phyloP scores from a whole-genome alignment of 2,113 vertebrate species.

The Procavia capensis region DNA sequence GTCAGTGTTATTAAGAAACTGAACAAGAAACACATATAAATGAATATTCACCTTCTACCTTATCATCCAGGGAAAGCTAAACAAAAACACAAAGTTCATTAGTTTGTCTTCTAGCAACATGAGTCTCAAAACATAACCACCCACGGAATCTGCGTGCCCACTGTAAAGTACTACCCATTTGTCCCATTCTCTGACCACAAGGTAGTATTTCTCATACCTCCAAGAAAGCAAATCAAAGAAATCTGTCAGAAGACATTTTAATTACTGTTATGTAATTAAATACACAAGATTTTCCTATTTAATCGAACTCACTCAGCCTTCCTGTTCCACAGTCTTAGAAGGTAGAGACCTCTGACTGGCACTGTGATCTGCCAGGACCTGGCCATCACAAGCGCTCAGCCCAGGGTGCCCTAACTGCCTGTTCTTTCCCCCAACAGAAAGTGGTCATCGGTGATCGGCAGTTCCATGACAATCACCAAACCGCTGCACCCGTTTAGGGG shows the following conservation, averaged over 20 bases:
- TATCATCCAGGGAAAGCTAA: constrained; percentile 62
- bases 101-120: background rate
- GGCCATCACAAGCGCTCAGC: background rate
- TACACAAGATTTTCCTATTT: background rate
- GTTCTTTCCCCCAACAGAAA: rapidly evolving
- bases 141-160: background rate
- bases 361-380: no score
- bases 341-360: background rate
- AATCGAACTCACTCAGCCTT: background rate
- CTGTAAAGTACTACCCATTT: no score
- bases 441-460: background rate
- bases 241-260: background rate
- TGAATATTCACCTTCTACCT: constrained; percentile 55
- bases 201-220: background rate
- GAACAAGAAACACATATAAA: background rate
- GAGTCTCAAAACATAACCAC: background rate
- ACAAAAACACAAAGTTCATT: constrained; percentile 41
- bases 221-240: background rate
- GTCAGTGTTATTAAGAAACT: background rate
- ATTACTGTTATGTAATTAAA: no score
- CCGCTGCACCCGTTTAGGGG: rapidly evolving
- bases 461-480: background rate
- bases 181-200: background rate
- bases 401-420: rapidly evolving
- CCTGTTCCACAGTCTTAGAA: rapidly evolving